Base-by-base conservation (phyloP, 2,797 vertebrate species). In the Anniella stebbinsi region DNA sequence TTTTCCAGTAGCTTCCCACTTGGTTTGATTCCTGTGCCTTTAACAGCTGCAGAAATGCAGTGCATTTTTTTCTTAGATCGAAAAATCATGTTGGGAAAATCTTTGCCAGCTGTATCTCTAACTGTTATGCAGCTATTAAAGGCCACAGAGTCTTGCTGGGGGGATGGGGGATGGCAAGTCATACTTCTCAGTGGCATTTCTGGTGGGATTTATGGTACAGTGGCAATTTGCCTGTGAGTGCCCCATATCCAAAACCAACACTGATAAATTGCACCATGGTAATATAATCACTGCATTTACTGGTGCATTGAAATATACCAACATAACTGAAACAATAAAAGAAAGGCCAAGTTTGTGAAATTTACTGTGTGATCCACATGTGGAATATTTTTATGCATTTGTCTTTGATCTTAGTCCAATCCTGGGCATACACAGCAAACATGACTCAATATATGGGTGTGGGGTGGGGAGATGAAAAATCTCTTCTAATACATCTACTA, bases 381-480 rank as follows among this genome's bases (percentile, higher is more conserved):
- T 92, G 90, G 89, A 94, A 91, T 93, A 69, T 67, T 84, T 94
- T 92, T 94, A 91, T 94, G 89, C 81, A 94, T 91, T 94, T 89
- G 67, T 41, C 86, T 95, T 93, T 95, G 95, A 93, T 94, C 90
- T 85, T 81, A 92, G 91, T 95, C 94, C 91, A 95, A 90, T 89
- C 94, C 95, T 87, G 92, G 88, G 84, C 93, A 89, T 87, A 89
- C 0, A 18, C 57, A 94, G 83, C 87, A 92, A 93, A 91, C 88
- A 95, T 96, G 96, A 97, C 92, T 96, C 93, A 94, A 0, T 87
- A 88, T 86, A 88, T 91, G 78, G 90, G 33, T 92, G 94, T 38
- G 73, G 38, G n/a, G 33, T 28, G 9, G 15, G 23, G 21, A 69
- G 28, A 30, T 63, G 60, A 63, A 91, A 92, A 75, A 78, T 66